A percentile compares a stretch with the other conserved stretches of the same genome.
Evolutionary conservation across 2,113 vertebrate species (phyloP).

Genomic region (Malurus melanocephalus): DNA sequence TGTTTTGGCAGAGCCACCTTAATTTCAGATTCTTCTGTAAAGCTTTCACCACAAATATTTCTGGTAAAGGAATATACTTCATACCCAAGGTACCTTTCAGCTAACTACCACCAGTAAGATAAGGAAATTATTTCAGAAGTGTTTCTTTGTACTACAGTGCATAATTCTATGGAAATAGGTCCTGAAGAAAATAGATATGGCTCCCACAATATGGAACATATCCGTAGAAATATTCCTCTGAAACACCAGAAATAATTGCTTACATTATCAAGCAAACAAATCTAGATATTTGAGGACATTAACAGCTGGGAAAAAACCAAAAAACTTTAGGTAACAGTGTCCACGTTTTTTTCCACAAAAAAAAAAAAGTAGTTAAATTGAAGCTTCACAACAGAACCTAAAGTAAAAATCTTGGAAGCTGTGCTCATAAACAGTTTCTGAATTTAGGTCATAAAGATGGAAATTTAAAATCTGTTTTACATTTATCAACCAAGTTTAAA

Average conservation of each 20-base stretch:
- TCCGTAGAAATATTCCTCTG: neutral
- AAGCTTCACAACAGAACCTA: neutral
- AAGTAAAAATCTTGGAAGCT: neutral
- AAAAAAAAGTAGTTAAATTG: neutral
- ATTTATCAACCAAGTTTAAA: neutral
- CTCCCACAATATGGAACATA: neutral
- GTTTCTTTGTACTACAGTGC: neutral
- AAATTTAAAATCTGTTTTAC: neutral
- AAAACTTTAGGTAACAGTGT: neutral
- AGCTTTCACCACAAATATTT: neutral
- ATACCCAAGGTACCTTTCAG: neutral
- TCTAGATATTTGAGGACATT: neutral
- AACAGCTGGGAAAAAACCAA: fast-evolving
- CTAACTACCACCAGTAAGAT: neutral
- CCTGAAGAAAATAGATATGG: neutral
- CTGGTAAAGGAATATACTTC: neutral
- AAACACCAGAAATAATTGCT: neutral
- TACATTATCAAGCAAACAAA: neutral
- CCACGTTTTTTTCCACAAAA: neutral
- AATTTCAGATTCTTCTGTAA: neutral
- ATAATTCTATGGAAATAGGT: neutral
- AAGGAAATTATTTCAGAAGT: neutral
- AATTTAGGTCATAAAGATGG: neutral
- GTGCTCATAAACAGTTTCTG: neutral
- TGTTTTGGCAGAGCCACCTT: neutral